Evolutionary conservation across 1,140 invertebrate species (phyloP).

Genomic region (Pseudomyrmex pallidus): DNA sequence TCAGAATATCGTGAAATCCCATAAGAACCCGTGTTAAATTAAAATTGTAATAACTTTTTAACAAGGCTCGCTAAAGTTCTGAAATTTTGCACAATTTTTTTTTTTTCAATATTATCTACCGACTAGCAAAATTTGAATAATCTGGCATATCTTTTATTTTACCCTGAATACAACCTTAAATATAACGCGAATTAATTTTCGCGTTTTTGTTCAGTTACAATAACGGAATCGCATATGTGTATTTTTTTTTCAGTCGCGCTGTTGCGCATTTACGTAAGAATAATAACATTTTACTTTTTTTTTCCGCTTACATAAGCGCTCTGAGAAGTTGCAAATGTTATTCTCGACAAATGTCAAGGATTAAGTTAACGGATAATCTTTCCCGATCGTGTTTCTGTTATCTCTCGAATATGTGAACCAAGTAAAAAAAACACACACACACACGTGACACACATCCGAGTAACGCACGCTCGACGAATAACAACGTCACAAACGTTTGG

Average conservation of each 20-base stretch:
- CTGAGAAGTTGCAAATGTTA: background rate
- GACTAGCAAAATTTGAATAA: too few species aligned
- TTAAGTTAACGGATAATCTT: slow-evolving; percentile 37
- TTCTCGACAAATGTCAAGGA: slow-evolving; percentile 43
- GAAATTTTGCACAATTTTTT: too few species aligned
- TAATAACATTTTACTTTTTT: slow-evolving; percentile 14
- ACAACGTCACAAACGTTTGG: background rate
- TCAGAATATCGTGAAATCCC: too few species aligned
- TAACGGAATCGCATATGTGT: too few species aligned
- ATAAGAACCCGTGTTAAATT: too few species aligned
- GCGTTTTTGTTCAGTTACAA: background rate
- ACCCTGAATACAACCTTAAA: too few species aligned
- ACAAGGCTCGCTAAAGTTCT: too few species aligned
- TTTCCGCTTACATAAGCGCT: background rate
- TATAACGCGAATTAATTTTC: background rate
- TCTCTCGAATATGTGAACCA: background rate
- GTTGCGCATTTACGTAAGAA: background rate
- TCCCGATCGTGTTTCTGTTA: slow-evolving; percentile 16
- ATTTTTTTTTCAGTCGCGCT: background rate
- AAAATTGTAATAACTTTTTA: too few species aligned
- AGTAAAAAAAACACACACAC: slow-evolving; percentile 4
- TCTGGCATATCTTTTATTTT: too few species aligned
- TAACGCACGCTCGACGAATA: background rate
- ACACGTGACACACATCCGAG: background rate
- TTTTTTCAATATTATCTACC: too few species aligned